phyloP scores from a whole-genome alignment of 64 coral and sea anemone genomes.

The Stichodactyla helianthus region DNA sequence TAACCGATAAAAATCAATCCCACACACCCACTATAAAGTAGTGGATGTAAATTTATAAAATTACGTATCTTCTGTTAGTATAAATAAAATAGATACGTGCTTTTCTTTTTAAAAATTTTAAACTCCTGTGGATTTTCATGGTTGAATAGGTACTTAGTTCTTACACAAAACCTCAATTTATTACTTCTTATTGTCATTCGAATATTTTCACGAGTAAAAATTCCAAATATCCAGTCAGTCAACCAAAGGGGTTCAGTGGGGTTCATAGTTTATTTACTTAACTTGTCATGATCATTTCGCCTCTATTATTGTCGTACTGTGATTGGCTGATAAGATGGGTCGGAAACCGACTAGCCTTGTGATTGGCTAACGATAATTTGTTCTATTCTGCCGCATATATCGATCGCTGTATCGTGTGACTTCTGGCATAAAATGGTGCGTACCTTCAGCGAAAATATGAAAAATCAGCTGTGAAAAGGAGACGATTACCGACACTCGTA shows the following conservation, averaged over 20 bases:
- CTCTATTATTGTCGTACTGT: not conserved
- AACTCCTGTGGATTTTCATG: not conserved
- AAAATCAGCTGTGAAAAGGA: not conserved
- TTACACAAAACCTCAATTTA: not conserved
- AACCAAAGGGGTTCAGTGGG: not conserved
- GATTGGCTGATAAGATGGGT: constrained; percentile 1
- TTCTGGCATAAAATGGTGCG: not conserved
- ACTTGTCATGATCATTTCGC: constrained; percentile 15
- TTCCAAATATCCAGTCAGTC: constrained; percentile 7
- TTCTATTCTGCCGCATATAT: not conserved
- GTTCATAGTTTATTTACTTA: not conserved
- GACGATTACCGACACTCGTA: not conserved
- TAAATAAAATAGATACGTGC: not conserved
- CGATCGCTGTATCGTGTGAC: constrained; percentile 3
- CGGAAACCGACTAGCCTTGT: not conserved
- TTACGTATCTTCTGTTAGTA: not conserved
- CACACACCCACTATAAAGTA: not conserved
- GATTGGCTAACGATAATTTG: not conserved
- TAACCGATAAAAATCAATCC: not conserved
- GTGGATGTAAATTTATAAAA: not conserved
- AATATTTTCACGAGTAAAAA: not conserved
- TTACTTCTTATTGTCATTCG: not conserved
- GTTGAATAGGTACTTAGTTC: not conserved
- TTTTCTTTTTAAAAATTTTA: not conserved
- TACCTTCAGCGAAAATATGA: not conserved